These are phyloP conservation scores for Probaryconus sp. DNA, from an alignment of 1,140 invertebrate species.

Conservation along the genomic window DNA sequence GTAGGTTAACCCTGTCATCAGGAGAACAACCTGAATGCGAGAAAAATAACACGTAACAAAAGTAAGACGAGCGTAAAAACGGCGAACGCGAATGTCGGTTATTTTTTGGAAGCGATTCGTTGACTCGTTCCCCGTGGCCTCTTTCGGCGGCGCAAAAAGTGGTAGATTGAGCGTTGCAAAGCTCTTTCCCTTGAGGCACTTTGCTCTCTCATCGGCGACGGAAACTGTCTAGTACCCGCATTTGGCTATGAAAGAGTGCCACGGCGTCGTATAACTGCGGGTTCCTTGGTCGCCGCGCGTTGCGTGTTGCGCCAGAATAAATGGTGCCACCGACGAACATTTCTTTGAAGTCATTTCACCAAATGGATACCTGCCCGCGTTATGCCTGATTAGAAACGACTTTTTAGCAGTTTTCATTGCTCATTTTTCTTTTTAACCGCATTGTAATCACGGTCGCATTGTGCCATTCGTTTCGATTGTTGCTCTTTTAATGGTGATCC, in stretches of 20 bases:
- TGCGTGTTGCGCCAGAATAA: slow-evolving; percentile 42
- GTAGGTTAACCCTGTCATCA: slow-evolving; percentile 16
- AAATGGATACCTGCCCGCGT: slow-evolving; percentile 39
- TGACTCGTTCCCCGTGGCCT: not conserved
- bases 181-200: slow-evolving; percentile 7
- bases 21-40: slow-evolving; percentile 7
- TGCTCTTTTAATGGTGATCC: too few species aligned
- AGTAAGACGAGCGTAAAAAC: slow-evolving; percentile 13
- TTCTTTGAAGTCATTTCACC: slow-evolving; percentile 37
- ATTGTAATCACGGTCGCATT: slow-evolving; percentile 4
- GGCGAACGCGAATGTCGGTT: slow-evolving; percentile 17
- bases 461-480: not conserved
- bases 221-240: slow-evolving; percentile 23
- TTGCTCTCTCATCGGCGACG: slow-evolving; percentile 21
- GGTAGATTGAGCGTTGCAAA: slow-evolving; percentile 11
- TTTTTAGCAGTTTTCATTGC: slow-evolving; percentile 5
- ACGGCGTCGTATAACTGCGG: slow-evolving; percentile 11
- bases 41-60: slow-evolving; percentile 42
- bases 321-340: slow-evolving; percentile 21
- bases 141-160: slow-evolving; percentile 13
- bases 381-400: slow-evolving; percentile 31
- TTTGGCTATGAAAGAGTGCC: slow-evolving; percentile 19
- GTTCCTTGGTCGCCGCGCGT: slow-evolving; percentile 2
- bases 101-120: slow-evolving; percentile 12
- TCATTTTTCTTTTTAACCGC: not conserved